Evolutionary conservation across 64 coral and sea anemone genomes (phyloP).

Genomic region (Pocillopora verrucosa): DNA sequence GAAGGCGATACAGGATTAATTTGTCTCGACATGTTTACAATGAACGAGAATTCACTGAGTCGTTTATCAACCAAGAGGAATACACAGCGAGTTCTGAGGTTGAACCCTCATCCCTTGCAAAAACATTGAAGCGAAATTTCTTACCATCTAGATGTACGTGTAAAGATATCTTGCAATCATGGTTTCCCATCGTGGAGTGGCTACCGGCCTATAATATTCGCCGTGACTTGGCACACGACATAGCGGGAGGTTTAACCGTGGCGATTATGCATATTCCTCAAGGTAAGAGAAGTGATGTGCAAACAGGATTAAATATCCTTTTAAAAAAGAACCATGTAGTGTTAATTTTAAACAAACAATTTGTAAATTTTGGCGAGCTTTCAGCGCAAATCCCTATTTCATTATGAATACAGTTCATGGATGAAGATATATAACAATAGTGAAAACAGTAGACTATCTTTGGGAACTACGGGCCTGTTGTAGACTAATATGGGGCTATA

Average conservation of each 20-base stretch:
- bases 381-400: no score
- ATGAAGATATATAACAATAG: no score
- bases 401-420: no score
- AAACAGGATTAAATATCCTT: neutral
- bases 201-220: conserved; percentile 69
- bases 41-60: conserved; percentile 54
- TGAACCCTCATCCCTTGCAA: neutral
- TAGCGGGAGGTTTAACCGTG: conserved; percentile 78
- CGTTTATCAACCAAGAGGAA: conserved; percentile 32
- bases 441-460: no score
- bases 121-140: conserved; percentile 26
- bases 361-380: neutral
- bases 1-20: conserved; percentile 20
- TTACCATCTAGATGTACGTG: conserved; percentile 30
- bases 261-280: conserved; percentile 87
- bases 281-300: conserved; percentile 39
- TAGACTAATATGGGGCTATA: no score
- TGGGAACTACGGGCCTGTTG: no score
- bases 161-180: conserved; percentile 58
- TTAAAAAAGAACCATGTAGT: neutral
- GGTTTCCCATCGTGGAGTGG: conserved; percentile 86
- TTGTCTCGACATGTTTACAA: conserved; percentile 57
- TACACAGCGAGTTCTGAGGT: conserved; percentile 1
- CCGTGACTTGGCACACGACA: conserved; percentile 52
- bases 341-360: neutral